phyloP scores from a whole-genome alignment of 2,113 vertebrate species.

The Pimephales promelas region DNA sequence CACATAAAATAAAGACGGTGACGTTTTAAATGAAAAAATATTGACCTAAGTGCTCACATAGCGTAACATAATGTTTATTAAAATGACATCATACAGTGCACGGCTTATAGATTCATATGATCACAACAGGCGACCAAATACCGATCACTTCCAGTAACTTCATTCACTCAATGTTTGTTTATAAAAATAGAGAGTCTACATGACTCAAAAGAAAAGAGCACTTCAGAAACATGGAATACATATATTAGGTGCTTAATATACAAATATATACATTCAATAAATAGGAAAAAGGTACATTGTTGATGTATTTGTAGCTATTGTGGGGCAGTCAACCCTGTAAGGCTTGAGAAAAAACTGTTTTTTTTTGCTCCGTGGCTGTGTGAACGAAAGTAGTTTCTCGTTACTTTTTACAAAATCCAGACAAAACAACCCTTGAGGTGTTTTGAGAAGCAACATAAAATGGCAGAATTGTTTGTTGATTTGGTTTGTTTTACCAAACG shows the following conservation, averaged over 20 bases:
- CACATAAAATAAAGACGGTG: background rate
- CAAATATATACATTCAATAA: conserved; percentile 82
- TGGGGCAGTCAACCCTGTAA: conserved; percentile 53
- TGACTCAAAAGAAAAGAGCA: conserved; percentile 45
- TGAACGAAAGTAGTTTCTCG: background rate
- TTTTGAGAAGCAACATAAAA: background rate
- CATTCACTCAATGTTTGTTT: conserved; percentile 10
- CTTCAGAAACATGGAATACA: conserved; percentile 65
- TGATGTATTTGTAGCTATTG: conserved; percentile 65
- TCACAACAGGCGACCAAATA: conserved; percentile 1
- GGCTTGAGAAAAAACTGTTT: conserved; percentile 29
- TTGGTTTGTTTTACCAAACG: conserved; percentile 14
- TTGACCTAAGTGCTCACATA: conserved; percentile 32
- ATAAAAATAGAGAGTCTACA: conserved; percentile 36
- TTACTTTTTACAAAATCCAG: background rate
- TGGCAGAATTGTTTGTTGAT: background rate
- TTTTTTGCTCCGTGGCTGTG: conserved; percentile 4
- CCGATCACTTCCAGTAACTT: background rate
- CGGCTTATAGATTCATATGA: conserved; percentile 59
- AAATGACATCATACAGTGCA: conserved; percentile 64
- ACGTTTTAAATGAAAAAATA: conserved; percentile 36
- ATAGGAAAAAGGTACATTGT: conserved; percentile 66
- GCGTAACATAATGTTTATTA: conserved; percentile 68
- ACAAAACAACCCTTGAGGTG: background rate
- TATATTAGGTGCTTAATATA: conserved; percentile 79